Conservation (phyloP, 2,888 invertebrate species). For the Eupithecia inturbata region DNA sequence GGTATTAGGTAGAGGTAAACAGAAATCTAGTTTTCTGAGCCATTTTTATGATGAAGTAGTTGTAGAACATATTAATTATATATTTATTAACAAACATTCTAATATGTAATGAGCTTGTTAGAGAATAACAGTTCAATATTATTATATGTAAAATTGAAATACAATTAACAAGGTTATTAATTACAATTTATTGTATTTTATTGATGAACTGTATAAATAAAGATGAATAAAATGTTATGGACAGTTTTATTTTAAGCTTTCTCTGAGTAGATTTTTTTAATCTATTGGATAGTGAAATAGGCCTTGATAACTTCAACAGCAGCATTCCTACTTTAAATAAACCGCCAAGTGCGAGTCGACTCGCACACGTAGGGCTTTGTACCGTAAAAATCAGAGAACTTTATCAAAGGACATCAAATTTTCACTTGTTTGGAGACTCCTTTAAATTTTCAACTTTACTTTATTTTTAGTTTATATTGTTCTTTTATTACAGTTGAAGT, state of each 20-base stretch:
- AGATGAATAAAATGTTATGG: slow-evolving; percentile 50
- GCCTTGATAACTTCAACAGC: no score
- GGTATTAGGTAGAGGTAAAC: slow-evolving; percentile 41
- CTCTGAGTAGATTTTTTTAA: no score
- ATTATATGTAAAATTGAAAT: slow-evolving; percentile 38
- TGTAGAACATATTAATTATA: slow-evolving; percentile 33
- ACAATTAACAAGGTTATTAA: slow-evolving; percentile 65
- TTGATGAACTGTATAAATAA: slow-evolving; percentile 68
- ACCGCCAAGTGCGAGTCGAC: no score
- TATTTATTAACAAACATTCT: slow-evolving; percentile 47
- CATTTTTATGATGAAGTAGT: slow-evolving; percentile 53
- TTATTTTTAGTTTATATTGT: no score
- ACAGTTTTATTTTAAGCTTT: slow-evolving; percentile 20
- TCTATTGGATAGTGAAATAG: no score
- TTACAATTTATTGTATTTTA: slow-evolving; percentile 74
- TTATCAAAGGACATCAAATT: no score
- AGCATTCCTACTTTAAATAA: no score
- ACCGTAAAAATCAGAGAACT: no score
- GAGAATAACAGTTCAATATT: slow-evolving; percentile 30
- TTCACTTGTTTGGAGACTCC: no score
- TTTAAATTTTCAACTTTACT: no score
- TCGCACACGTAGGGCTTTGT: no score
- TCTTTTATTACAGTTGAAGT: no score
- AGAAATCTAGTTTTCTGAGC: slow-evolving; percentile 55
- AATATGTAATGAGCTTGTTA: slow-evolving; percentile 50